Percentiles rank a stretch among this genome's conserved stretches.
Conservation (phyloP, 2,113 vertebrate genomes). For the Hemibagrus wyckioides region DNA sequence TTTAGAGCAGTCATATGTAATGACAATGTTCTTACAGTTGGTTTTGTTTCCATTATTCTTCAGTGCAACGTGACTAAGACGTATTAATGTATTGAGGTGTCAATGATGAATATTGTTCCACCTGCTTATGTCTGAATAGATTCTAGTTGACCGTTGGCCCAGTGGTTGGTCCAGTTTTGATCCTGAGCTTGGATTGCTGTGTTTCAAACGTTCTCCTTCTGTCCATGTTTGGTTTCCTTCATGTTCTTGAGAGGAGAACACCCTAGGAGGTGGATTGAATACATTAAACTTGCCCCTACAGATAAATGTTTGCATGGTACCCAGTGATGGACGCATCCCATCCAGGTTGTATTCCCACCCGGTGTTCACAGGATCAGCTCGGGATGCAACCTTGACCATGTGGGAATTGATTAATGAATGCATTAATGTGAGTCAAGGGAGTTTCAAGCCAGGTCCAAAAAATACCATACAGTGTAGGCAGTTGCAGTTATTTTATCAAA, state of each 20-base stretch:
- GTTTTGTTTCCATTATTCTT: constrained; percentile 21
- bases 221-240: background rate
- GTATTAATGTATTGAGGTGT: background rate
- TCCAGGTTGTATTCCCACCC: background rate
- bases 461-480: background rate
- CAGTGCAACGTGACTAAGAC: background rate
- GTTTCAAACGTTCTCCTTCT: background rate
- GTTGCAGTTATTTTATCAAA: background rate
- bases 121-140: background rate
- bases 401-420: background rate
- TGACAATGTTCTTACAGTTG: background rate
- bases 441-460: background rate
- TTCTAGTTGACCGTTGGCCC: background rate
- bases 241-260: background rate
- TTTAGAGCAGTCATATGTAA: constrained; percentile 11
- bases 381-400: background rate
- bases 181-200: too few relatives aligned
- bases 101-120: background rate
- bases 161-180: background rate
- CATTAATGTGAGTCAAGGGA: background rate
- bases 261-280: background rate
- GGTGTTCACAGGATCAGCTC: background rate
- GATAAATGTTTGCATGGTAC: background rate
- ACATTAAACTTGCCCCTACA: background rate
- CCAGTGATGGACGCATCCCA: background rate